A percentile compares a stretch with the other conserved stretches of the same genome.
Conservation (phyloP, 2,888 invertebrate species). For the Conops quadrifasciatus region DNA sequence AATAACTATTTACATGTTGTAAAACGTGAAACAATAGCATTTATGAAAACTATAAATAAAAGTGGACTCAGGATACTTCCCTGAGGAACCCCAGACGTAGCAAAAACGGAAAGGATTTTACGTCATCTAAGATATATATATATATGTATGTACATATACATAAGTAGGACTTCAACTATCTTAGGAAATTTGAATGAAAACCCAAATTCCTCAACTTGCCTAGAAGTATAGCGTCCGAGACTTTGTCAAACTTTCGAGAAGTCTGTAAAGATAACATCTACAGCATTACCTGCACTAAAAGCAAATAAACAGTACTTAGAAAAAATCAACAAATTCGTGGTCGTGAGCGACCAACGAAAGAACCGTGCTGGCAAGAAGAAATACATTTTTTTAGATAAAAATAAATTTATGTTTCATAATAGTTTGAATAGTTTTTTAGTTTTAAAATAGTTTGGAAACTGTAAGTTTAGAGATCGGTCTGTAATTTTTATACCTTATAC, state of each 20-base stretch:
- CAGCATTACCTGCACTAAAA: neutral
- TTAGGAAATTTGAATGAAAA: neutral
- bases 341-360: no score
- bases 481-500: neutral
- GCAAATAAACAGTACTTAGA: no score
- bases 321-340: no score
- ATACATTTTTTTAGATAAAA: neutral
- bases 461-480: neutral
- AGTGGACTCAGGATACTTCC: neutral
- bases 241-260: neutral
- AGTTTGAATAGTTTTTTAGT: no score
- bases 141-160: no score
- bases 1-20: neutral
- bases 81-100: slow-evolving; percentile 1
- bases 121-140: neutral
- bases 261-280: neutral
- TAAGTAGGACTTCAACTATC: no score
- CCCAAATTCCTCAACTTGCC: neutral
- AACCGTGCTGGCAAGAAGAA: neutral
- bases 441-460: neutral
- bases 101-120: neutral
- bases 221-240: neutral
- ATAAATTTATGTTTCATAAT: neutral
- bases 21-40: slow-evolving; percentile 1
- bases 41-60: neutral